These are phyloP conservation scores for Xylota sylvarum DNA, from an alignment of 2,888 invertebrate species.

Conservation along the genomic window DNA sequence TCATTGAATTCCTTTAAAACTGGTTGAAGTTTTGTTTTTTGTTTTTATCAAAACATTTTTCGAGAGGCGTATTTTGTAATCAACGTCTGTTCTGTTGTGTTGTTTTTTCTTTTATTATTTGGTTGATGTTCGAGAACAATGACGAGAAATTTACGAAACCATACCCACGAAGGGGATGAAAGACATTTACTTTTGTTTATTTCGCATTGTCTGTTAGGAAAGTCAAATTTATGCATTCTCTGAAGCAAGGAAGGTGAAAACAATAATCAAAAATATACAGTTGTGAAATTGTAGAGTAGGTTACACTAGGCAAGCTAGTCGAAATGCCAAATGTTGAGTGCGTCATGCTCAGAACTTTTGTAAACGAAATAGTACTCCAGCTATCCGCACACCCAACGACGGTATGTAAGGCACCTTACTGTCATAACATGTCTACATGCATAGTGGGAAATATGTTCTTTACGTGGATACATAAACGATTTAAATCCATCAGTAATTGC, in stretches of 20 bases:
- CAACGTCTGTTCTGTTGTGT: constrained; percentile 28
- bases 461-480: too few relatives aligned
- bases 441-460: too few relatives aligned
- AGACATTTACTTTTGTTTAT: constrained; percentile 31
- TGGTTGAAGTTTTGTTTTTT: constrained; percentile 20
- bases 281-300: too few relatives aligned
- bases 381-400: too few relatives aligned
- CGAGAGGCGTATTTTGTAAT: constrained; percentile 60
- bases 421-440: too few relatives aligned
- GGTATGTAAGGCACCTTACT: too few relatives aligned
- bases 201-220: constrained; percentile 12
- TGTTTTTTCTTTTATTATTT: constrained; percentile 5
- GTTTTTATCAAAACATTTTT: background rate
- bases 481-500: too few relatives aligned
- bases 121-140: constrained; percentile 32
- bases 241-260: background rate
- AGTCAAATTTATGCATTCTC: background rate
- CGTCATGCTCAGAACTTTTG: too few relatives aligned
- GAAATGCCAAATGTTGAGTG: too few relatives aligned
- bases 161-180: constrained; percentile 10
- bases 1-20: constrained; percentile 37
- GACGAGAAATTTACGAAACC: constrained; percentile 25
- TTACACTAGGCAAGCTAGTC: too few relatives aligned
- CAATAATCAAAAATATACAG: background rate
- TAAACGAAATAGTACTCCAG: too few relatives aligned